These are phyloP conservation scores for Patiria pectinifera DNA, from an alignment of 53 echinoderm and acorn worm genomes.

Conservation along the genomic window DNA sequence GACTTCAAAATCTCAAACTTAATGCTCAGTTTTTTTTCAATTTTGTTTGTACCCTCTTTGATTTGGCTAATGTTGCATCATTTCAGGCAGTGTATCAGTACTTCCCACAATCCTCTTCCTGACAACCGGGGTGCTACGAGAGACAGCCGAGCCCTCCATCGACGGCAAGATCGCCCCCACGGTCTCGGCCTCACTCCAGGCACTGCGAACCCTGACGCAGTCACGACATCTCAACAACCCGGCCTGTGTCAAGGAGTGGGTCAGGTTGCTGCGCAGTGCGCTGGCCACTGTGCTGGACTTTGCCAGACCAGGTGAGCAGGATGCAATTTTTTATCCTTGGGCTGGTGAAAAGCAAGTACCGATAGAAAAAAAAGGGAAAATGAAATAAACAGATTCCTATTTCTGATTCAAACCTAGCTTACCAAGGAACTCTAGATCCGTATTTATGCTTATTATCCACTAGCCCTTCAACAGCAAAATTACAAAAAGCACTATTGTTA, in stretches of 20 bases:
- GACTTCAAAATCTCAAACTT: neutral
- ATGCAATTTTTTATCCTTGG: no score
- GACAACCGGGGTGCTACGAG: slow-evolving; percentile 88
- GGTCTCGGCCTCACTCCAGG: slow-evolving; percentile 88
- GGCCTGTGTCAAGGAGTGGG: slow-evolving; percentile 91
- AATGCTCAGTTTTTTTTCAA: neutral
- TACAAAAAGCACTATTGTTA: no score
- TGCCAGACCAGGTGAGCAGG: slow-evolving; percentile 76
- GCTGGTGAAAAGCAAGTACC: no score
- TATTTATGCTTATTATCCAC: no score
- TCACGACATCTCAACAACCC: slow-evolving; percentile 76
- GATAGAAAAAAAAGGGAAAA: no score
- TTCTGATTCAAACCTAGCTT: no score
- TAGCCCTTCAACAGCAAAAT: no score
- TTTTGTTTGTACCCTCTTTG: neutral
- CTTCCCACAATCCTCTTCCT: slow-evolving; percentile 98
- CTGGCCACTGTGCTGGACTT: slow-evolving; percentile 92
- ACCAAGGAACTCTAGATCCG: no score
- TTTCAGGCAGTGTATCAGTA: slow-evolving; percentile 88
- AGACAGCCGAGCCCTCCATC: slow-evolving; percentile 84
- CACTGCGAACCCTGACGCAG: slow-evolving; percentile 77
- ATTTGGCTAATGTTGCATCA: neutral
- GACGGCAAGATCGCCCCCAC: slow-evolving; percentile 91
- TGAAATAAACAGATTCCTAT: no score
- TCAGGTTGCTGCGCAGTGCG: slow-evolving; percentile 85